Evolutionary conservation across 1,140 invertebrate species (phyloP), one percentile per base, ranked within the genome.

Genomic region (Bradynema listronoti): DNA sequence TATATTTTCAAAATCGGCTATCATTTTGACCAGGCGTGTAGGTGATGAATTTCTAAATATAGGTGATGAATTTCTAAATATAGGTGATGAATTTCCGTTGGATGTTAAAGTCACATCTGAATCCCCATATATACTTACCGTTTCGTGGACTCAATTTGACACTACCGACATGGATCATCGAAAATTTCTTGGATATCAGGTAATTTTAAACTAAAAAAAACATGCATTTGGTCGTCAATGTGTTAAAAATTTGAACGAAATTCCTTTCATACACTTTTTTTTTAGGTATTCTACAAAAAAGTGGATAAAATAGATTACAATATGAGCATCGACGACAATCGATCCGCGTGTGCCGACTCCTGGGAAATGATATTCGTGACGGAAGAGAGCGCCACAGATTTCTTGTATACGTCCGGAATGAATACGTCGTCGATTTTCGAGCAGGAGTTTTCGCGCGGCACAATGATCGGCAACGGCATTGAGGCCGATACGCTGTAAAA

Each of bases 81-180:
- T n/a, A n/a, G 58, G 41, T 71, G 85, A 87, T 69, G 83, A 87
- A 9, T 81, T 82, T 9, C 72, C 80, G 29, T 71, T 89, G 25
- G 76, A 82, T 42, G 82, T 86, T 0, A 77, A 69, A 0, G 79
- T 87, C 16, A 56, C 59, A 11, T 54, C 54, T 33, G 55, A 58
- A 9, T 61, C 45, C 36, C 46, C 54, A 14, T 61, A 61, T 22
- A 56, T 52, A 2, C 59, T 76, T 60, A 46, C 46, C 0, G 51
- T 81, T 1, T 72, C 65, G 0, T 81, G 78, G 36, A 80, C 79
- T 30, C 70, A 77, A 0, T 77, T 63, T 2, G 71, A 79, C 42
- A 66, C 84, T 0, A 80, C 80, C 4, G 83, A 75, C 39, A 78
- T 77, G 55, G 77, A 78, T 61, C 63, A 78, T 33, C 58, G 74